phyloP scores from a whole-genome alignment of 1,140 invertebrate species.

The Trichoplusia ni region DNA sequence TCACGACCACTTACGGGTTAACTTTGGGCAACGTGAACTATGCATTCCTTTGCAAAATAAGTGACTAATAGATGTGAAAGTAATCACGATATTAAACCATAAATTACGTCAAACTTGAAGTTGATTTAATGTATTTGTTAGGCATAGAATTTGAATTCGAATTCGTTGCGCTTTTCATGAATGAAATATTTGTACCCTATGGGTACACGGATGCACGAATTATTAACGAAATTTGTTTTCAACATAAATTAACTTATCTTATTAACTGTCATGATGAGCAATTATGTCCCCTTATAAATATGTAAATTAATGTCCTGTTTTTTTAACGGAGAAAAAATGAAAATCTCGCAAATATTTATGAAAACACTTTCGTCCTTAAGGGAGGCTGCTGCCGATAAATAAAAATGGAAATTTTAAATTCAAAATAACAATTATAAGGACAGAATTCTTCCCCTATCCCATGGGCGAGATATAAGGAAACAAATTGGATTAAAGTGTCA shows the following conservation, averaged over 20 bases:
- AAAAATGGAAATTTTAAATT: constrained; percentile 61
- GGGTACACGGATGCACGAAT: neutral
- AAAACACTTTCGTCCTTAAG: constrained; percentile 36
- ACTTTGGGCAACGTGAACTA: constrained; percentile 40
- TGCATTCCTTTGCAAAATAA: constrained; percentile 35
- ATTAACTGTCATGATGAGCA: constrained; percentile 4
- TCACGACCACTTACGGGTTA: constrained; percentile 52
- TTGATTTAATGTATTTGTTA: neutral
- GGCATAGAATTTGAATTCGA: neutral
- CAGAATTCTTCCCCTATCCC: constrained; percentile 69
- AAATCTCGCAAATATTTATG: constrained; percentile 19
- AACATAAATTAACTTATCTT: neutral
- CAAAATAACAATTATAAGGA: constrained; percentile 78
- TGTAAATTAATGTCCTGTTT: constrained; percentile 28
- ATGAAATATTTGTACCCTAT: neutral
- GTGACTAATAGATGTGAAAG: neutral
- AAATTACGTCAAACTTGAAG: neutral
- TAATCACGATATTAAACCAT: no score
- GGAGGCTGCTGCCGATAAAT: constrained; percentile 36
- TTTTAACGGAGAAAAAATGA: constrained; percentile 11
- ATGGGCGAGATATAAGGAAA: constrained; percentile 69
- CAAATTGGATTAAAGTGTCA: constrained; percentile 81
- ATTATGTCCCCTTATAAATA: constrained; percentile 17
- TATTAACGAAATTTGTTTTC: neutral
- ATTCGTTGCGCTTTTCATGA: neutral